Base-by-base conservation (phyloP, 2,888 invertebrate species). In the Timandra comae region DNA sequence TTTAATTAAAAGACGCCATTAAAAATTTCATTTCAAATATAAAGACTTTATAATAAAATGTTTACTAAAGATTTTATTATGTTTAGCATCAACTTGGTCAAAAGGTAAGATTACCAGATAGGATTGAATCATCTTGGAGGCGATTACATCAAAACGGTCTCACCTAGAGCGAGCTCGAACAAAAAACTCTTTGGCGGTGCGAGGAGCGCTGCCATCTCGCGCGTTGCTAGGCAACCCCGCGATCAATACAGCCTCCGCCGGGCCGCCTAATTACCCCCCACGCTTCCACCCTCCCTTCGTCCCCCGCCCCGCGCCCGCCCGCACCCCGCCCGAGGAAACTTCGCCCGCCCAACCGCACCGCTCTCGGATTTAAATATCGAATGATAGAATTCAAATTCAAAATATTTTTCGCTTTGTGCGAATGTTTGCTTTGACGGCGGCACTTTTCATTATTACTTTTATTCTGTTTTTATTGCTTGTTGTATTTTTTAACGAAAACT, bases 221-320 rank as follows among this genome's bases (percentile, higher is more conserved):
- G 67, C 76, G 84, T 84, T 82, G 84, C 84, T 81, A 79, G 78
- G 85, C 73, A 65, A 85, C 84, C 73, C 65, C 42, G 60, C 71
- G 84, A 84, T 84, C 84, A 75, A 84, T 84, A 80, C 84, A 84
- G 84, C 84, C 84, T 82, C 84, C 82, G 78, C 81, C 82, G 77
- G 84, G 81, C 75, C 77, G 75, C 84, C 81, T 84, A 84, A 85
- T 85, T 85, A 81, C 78, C 74, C 63, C 60, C 53, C 62, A 52
- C 44, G 43, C 52, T 43, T 33, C 39, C 40, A 48, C 38, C 41
- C 49, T 41, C 46, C 39, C 54, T 49, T 46, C 42, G 41, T 41
- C 29, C 37, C 38, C 38, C 42, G 46, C 30, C 38, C 55, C 44
- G 52, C 49, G 59, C 51, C 46, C 51, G 65, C 65, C 63, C 57